Base-by-base conservation (phyloP, 2,113 vertebrate genomes). In the Sprattus sprattus region DNA sequence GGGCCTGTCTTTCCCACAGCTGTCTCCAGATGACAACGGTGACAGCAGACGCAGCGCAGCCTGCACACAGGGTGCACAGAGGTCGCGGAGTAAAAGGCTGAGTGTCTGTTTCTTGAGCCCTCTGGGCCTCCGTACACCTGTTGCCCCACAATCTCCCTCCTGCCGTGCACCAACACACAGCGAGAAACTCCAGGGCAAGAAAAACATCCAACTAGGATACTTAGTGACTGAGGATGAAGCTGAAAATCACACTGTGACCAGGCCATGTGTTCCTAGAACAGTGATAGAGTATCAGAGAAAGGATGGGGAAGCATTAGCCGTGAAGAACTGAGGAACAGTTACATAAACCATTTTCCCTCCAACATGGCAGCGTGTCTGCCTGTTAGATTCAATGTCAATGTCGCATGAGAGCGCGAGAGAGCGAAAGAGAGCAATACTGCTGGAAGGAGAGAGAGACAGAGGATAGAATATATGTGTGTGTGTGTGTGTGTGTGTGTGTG, bases 51-150 rank as follows among this genome's bases (percentile, higher is more conserved):
- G 64, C 64, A 32, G 64, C 6, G 25, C 64, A 71, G 64, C 9
- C 64, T 71, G 64, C 64, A 3, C n/a, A 71, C 9, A 28, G 10
- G 64, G 64, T 25, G 9, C 52, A 28, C 64, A 71, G 25, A 71
- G 64, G 64, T 71, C 64, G 9, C 64, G 9, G 3, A 16, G 52
- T 54, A 54, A 71, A 7, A 20, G 15, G 25, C 13, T 71, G 64
- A 71, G 10, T 8, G 64, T 71, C 7, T 71, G 64, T 71, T 71
- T 28, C 16, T 71, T 71, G n/a, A 28, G 64, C 64, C 64, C 4
- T 32, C 3, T 71, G 25, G n/a, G 84, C n/a, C 82, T 60, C 83
- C 71, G 25, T 57, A 85, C 88, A 89, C 88, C 86, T 89, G 85
- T 87, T 89, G 86, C 85, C 49, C 54, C 25, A 20, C 13, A 67